A percentile compares a stretch with the other conserved stretches of the same genome.
Evolutionary conservation across 2,888 invertebrate genomes (phyloP).

Genomic region (Oasisia sp.): DNA sequence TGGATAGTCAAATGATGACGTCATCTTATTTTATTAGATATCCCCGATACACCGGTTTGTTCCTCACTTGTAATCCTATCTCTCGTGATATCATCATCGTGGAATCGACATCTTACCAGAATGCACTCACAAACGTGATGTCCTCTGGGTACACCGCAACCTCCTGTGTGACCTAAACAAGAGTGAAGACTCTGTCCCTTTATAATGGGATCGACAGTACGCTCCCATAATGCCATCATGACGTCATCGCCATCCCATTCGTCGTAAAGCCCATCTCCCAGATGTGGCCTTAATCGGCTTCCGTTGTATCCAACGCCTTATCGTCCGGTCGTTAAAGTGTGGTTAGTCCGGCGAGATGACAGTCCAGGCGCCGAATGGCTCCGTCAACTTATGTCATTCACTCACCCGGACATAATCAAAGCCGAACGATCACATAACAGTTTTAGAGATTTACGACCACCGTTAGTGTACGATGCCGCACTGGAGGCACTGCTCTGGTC

Average conservation of each 20-base stretch:
- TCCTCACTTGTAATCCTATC: no score
- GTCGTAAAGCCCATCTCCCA: neutral
- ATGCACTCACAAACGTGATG: no score
- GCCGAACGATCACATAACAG: neutral
- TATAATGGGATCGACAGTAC: neutral
- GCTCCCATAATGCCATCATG: neutral
- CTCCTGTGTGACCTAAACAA: no score
- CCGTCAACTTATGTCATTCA: neutral
- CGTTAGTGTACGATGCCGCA: neutral
- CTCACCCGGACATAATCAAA: neutral
- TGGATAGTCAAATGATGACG: no score
- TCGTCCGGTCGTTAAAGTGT: neutral
- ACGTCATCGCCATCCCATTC: neutral
- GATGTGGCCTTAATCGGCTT: neutral
- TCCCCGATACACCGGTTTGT: no score
- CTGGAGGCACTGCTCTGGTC: neutral
- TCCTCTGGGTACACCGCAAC: no score
- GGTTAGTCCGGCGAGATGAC: neutral
- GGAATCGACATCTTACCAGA: no score
- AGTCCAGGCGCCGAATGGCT: neutral
- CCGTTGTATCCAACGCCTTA: neutral
- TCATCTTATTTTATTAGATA: no score
- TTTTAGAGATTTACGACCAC: neutral
- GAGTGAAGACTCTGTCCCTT: neutral
- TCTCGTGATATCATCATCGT: no score